Percentiles rank a stretch among this genome's conserved stretches.
phyloP scores from a whole-genome alignment of 2,113 vertebrate species.

The Oostethus manadensis region DNA sequence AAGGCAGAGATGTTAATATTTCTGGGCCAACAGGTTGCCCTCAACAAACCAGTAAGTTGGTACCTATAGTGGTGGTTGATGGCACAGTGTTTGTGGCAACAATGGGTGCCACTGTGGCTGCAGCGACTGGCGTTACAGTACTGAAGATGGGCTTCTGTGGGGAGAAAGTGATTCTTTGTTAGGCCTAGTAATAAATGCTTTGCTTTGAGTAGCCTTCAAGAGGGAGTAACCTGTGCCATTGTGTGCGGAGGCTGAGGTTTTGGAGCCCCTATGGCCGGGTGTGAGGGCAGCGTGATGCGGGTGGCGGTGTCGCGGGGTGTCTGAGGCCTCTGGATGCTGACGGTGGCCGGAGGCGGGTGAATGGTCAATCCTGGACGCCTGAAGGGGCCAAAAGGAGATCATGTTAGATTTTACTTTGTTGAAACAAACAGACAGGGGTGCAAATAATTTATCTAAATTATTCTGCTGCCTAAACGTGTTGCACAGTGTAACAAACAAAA shows the following conservation, averaged over 20 bases:
- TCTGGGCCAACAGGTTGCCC: not conserved
- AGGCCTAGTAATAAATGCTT: not conserved
- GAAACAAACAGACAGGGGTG: too few species aligned
- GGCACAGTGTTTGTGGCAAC: constrained; percentile 91
- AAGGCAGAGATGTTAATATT: not conserved
- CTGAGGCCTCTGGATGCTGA: constrained; percentile 88
- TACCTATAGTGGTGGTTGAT: constrained; percentile 87
- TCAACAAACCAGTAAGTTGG: not conserved
- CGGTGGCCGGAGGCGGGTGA: constrained; percentile 82
- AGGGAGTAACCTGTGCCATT: constrained; percentile 81
- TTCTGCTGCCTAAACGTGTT: too few species aligned
- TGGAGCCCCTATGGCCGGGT: constrained; percentile 83
- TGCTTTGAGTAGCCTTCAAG: not conserved
- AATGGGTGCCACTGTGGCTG: constrained; percentile 95
- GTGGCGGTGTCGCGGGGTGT: constrained; percentile 78
- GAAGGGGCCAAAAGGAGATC: constrained; percentile 6
- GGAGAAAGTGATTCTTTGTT: not conserved
- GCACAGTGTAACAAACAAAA: too few species aligned
- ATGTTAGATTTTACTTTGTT: too few species aligned
- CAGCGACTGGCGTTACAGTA: constrained; percentile 90
- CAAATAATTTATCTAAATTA: too few species aligned
- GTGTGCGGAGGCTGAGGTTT: constrained; percentile 90
- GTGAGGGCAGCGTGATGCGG: constrained; percentile 88
- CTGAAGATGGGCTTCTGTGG: constrained; percentile 93
- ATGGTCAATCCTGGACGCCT: constrained; percentile 87